Conservation (phyloP, 2,797 vertebrate genomes). For the Myiotriccus ornatus region DNA sequence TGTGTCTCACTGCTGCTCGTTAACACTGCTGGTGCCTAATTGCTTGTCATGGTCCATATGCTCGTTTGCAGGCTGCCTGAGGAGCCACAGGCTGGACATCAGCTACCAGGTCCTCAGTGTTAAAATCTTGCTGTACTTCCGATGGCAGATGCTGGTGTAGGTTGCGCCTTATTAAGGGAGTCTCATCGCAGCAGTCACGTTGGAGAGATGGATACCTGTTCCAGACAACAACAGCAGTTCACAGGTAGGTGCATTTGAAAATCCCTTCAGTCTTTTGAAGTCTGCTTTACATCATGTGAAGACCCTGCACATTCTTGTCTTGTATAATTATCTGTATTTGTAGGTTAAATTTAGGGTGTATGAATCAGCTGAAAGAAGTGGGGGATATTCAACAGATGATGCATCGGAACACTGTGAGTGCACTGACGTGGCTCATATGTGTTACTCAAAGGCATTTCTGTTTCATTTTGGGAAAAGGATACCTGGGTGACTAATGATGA, state of each 20-base stretch:
- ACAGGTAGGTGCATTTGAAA: background rate
- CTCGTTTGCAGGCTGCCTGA: background rate
- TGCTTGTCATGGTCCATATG: background rate
- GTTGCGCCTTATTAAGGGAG: background rate
- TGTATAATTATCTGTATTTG: background rate
- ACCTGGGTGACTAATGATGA: background rate
- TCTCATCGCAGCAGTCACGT: background rate
- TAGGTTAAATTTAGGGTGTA: background rate
- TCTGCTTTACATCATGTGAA: background rate
- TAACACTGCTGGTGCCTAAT: background rate
- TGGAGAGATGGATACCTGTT: background rate
- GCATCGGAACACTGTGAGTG: background rate
- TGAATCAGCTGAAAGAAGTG: background rate
- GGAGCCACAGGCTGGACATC: background rate
- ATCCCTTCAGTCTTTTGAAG: background rate
- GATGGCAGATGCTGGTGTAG: background rate
- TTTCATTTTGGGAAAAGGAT: background rate
- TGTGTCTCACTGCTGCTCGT: rapidly evolving
- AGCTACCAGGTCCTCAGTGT: background rate
- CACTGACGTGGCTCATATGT: background rate
- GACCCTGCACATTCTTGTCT: background rate
- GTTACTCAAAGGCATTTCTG: background rate
- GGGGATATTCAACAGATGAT: background rate
- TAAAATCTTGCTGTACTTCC: background rate
- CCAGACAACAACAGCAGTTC: background rate